Evolutionary conservation across 2,113 vertebrate genomes (phyloP).

Genomic region (Rattus rattus): DNA sequence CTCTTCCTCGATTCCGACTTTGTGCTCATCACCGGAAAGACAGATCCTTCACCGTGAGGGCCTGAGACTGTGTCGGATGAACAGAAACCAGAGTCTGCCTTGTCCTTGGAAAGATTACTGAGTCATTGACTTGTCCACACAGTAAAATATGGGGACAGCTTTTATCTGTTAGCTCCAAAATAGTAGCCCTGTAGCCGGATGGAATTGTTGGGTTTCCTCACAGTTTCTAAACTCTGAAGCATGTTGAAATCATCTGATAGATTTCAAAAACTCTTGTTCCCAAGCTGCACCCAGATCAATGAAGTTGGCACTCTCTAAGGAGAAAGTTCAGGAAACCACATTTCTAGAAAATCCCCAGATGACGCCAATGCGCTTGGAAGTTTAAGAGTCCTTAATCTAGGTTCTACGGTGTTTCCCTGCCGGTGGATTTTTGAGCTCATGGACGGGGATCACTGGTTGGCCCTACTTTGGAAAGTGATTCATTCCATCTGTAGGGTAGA

Average conservation of each 20-base stretch:
- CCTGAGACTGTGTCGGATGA: neutral
- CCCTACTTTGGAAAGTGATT: constrained; percentile 46
- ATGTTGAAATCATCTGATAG: neutral
- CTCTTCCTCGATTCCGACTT: neutral
- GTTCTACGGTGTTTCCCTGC: fast-evolving
- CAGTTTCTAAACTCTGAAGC: neutral
- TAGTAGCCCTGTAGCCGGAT: neutral
- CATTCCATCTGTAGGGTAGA: constrained; percentile 13
- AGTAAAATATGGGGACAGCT: neutral
- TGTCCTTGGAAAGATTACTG: neutral
- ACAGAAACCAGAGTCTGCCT: neutral
- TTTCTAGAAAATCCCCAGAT: neutral
- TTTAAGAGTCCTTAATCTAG: neutral
- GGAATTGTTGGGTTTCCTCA: neutral
- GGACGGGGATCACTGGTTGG: neutral
- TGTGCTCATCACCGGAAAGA: neutral
- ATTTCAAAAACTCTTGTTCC: neutral
- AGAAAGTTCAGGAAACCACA: neutral
- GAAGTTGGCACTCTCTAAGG: neutral
- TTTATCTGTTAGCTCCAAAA: neutral
- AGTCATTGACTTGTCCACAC: neutral
- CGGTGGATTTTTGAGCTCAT: neutral
- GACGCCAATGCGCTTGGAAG: neutral
- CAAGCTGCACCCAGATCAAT: neutral
- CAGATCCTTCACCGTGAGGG: constrained; percentile 1